phyloP scores from a whole-genome alignment of 1,140 invertebrate species.

The Octopus sinensis region DNA sequence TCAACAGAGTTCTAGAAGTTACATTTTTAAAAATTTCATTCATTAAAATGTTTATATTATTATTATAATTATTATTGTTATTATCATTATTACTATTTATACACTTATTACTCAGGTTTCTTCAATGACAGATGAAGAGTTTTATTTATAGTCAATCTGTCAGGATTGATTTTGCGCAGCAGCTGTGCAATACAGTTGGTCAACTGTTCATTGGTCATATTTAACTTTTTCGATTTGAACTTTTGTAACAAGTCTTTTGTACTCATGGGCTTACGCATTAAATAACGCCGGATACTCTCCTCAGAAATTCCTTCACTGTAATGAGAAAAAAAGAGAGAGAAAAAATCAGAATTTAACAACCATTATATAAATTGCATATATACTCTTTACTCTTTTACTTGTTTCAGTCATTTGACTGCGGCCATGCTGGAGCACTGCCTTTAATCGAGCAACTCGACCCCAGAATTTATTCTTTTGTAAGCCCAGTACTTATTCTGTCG shows the following conservation, averaged over 20 bases:
- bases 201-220: conserved; percentile 81
- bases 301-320: conserved; percentile 86
- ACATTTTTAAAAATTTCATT: no score
- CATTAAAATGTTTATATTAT: no score
- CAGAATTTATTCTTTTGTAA: no score
- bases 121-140: conserved; percentile 89
- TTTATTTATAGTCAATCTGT: conserved; percentile 85
- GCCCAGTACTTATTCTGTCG: no score
- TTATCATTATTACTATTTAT: no score
- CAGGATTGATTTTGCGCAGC: conserved; percentile 89
- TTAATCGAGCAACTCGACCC: no score
- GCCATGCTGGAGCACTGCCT: no score
- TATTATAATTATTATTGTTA: no score
- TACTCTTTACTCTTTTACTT: no score
- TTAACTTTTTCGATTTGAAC: conserved; percentile 92
- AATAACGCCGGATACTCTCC: conserved; percentile 86
- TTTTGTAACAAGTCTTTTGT: conserved; percentile 90
- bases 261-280: conserved; percentile 93
- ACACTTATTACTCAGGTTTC: conserved; percentile 30
- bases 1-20: no score
- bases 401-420: no score
- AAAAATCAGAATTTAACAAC: background rate
- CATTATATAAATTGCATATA: no score
- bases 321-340: conserved; percentile 12
- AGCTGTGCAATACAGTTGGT: conserved; percentile 91